These are phyloP conservation scores for Gadopsis bispinosus DNA, from an alignment of 2,797 vertebrate species.

Conservation along the genomic window DNA sequence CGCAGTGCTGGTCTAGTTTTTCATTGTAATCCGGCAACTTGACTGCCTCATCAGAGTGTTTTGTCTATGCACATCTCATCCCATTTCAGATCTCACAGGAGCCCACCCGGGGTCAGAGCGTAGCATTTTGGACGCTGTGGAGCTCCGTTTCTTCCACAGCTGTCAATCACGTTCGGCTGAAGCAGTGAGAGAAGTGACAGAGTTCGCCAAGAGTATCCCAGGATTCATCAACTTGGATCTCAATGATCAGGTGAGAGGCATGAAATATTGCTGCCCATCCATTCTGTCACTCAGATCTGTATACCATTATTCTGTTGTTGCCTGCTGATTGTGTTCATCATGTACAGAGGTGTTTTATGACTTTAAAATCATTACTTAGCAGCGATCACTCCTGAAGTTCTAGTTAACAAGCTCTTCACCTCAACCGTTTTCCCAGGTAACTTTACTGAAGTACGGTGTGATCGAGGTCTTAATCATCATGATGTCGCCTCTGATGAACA, in stretches of 20 bases:
- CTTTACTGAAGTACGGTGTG: slow-evolving; percentile 96
- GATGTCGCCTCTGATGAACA: slow-evolving; percentile 98
- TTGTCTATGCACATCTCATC: not conserved
- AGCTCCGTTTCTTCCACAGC: slow-evolving; percentile 96
- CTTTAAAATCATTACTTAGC: not conserved
- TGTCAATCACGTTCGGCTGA: slow-evolving; percentile 97
- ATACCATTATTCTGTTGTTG: not conserved
- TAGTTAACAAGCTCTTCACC: not conserved
- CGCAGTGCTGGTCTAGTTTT: not conserved
- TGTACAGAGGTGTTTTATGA: not conserved
- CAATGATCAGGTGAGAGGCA: slow-evolving; percentile 90
- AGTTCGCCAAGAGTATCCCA: slow-evolving; percentile 98
- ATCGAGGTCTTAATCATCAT: slow-evolving; percentile 98
- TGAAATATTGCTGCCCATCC: not conserved
- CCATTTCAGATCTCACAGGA: slow-evolving; percentile 33
- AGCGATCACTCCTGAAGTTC: not conserved
- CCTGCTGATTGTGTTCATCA: not conserved
- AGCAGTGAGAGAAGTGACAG: slow-evolving; percentile 95
- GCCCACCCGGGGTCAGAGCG: slow-evolving; percentile 47
- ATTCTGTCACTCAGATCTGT: not conserved
- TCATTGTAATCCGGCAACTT: not conserved
- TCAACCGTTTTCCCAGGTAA: slow-evolving; percentile 84
- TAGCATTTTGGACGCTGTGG: slow-evolving; percentile 81
- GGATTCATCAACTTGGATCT: slow-evolving; percentile 95
- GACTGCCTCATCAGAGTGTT: not conserved